phyloP scores from a whole-genome alignment of 2,888 invertebrate species.

The Yponomeuta cagnagella region DNA sequence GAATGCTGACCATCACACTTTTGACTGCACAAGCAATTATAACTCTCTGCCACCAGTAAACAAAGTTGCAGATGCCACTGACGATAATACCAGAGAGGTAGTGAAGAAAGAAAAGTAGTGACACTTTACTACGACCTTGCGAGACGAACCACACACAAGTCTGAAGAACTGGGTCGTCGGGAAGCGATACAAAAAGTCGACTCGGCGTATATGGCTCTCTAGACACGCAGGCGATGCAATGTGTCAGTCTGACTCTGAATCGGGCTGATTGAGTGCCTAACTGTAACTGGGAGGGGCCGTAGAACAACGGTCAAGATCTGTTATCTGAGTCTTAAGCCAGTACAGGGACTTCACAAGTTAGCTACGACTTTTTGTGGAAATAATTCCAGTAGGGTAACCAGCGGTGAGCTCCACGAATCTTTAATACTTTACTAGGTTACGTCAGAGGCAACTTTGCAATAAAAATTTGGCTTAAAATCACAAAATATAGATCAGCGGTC shows the following conservation, averaged over 20 bases:
- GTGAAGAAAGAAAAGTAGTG: constrained; percentile 28
- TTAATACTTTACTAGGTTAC: too few species aligned
- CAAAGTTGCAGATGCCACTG: constrained; percentile 12
- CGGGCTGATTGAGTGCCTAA: constrained; percentile 58
- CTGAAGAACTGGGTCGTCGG: constrained; percentile 55
- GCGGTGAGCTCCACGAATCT: too few species aligned
- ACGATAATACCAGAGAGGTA: constrained; percentile 7
- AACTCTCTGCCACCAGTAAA: background rate
- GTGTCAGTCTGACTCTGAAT: constrained; percentile 30
- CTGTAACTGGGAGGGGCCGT: constrained; percentile 47
- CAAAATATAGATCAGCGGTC: too few species aligned
- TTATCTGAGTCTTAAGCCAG: background rate
- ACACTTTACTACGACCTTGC: constrained; percentile 50
- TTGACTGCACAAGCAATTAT: background rate
- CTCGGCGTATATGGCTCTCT: constrained; percentile 52
- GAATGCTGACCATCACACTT: constrained; percentile 29
- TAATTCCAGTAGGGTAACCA: too few species aligned
- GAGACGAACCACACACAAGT: constrained; percentile 37
- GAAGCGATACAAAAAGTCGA: constrained; percentile 60
- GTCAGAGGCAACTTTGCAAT: too few species aligned
- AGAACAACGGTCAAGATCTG: background rate
- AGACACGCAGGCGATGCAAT: constrained; percentile 35
- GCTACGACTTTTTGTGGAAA: too few species aligned
- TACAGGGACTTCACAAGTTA: too few species aligned
- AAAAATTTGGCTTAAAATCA: too few species aligned